phyloP scores from a whole-genome alignment of 1,140 invertebrate genomes.

The Ceratitis capitata region DNA sequence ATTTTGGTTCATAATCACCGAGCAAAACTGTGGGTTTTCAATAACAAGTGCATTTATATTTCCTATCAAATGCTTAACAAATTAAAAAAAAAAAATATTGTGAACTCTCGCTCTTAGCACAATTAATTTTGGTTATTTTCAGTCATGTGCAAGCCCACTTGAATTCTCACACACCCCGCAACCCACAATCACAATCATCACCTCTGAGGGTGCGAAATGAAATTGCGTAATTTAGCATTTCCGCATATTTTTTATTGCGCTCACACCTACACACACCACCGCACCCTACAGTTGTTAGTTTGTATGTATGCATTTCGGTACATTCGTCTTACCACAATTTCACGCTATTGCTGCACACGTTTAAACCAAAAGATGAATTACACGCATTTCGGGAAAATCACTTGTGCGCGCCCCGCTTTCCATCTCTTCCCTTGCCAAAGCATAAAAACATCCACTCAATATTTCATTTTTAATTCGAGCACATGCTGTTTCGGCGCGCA shows the following conservation, averaged over 20 bases:
- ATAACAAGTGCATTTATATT: too few relatives aligned
- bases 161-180: neutral
- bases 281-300: neutral
- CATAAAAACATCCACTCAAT: neutral
- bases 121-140: neutral
- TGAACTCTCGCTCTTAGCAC: neutral
- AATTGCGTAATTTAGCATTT: neutral
- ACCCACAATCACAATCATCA: neutral
- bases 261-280: neutral
- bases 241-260: neutral
- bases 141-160: neutral
- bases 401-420: neutral
- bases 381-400: neutral
- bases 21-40: too few relatives aligned
- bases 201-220: neutral
- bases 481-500: neutral
- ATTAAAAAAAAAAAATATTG: neutral
- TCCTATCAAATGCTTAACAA: too few relatives aligned
- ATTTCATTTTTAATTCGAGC: constrained; percentile 1
- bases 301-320: neutral
- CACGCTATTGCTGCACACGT: neutral
- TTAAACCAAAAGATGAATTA: neutral
- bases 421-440: neutral
- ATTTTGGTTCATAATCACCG: too few relatives aligned
- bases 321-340: neutral